phyloP scores from a whole-genome alignment of 2,113 vertebrate genomes.

The Pipra filicauda region DNA sequence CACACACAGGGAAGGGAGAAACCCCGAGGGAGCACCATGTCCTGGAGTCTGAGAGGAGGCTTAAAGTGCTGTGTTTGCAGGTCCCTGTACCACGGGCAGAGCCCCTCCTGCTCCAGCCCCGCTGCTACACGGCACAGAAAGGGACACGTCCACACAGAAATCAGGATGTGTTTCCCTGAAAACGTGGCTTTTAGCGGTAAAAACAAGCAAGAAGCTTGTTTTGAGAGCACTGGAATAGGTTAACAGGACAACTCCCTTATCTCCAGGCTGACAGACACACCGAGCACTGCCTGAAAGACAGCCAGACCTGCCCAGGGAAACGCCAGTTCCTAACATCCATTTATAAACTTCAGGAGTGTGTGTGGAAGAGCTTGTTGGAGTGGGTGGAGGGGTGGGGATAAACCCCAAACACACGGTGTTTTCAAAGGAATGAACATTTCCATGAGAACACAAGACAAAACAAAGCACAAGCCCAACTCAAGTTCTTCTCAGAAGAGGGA shows the following conservation, averaged over 20 bases:
- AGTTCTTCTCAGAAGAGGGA: not conserved
- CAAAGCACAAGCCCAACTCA: not conserved
- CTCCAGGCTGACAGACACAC: not conserved
- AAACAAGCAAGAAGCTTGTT: not conserved
- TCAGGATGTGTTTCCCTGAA: not conserved
- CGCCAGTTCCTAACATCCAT: no score
- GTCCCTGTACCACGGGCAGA: not conserved
- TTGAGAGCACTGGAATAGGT: fast-evolving
- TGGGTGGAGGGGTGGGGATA: not conserved
- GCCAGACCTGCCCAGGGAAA: not conserved
- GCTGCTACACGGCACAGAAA: not conserved
- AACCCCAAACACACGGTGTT: not conserved
- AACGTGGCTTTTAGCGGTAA: fast-evolving
- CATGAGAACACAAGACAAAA: not conserved
- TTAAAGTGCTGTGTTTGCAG: not conserved
- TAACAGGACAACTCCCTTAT: not conserved
- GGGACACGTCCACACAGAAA: not conserved
- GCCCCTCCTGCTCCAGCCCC: not conserved
- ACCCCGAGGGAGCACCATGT: fast-evolving
- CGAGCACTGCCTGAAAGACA: not conserved
- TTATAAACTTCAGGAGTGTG: not conserved
- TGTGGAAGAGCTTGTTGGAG: not conserved
- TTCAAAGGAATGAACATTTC: not conserved
- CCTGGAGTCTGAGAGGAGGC: not conserved
- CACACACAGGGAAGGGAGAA: fast-evolving